Evolutionary conservation across 1,140 invertebrate species (phyloP).

Genomic region (Neuroterus valhalla): DNA sequence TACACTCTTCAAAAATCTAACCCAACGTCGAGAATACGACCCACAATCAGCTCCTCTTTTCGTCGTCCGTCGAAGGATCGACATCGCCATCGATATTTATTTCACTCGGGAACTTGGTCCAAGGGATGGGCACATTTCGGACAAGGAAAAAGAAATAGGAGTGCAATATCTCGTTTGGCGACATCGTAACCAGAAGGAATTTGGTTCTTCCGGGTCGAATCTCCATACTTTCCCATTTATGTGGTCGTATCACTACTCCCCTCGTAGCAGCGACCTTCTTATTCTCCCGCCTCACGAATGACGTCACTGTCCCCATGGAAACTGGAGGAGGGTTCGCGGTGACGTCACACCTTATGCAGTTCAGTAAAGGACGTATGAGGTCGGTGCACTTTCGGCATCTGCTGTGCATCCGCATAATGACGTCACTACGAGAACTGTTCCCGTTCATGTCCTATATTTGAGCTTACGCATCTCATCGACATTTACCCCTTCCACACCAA

Average conservation of each 20-base stretch:
- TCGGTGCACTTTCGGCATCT: conserved; percentile 62
- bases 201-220: background rate
- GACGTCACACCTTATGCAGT: conserved; percentile 62
- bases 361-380: conserved; percentile 56
- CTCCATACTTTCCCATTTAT: conserved; percentile 10
- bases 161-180: no score
- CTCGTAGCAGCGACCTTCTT: conserved; percentile 37
- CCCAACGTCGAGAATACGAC: no score
- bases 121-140: background rate
- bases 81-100: no score
- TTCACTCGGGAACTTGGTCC: no score
- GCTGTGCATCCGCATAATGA: conserved; percentile 58
- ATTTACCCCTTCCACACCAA: conserved; percentile 3
- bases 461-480: background rate
- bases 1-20: no score
- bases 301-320: conserved; percentile 66
- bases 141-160: background rate
- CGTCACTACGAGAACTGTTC: conserved; percentile 54
- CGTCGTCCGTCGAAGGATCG: no score
- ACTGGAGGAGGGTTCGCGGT: conserved; percentile 49
- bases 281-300: conserved; percentile 47
- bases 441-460: background rate
- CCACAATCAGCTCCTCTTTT: no score
- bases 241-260: conserved; percentile 15
- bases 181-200: background rate